phyloP scores from a whole-genome alignment of 2,888 invertebrate species.

The Chouioia cunea region DNA sequence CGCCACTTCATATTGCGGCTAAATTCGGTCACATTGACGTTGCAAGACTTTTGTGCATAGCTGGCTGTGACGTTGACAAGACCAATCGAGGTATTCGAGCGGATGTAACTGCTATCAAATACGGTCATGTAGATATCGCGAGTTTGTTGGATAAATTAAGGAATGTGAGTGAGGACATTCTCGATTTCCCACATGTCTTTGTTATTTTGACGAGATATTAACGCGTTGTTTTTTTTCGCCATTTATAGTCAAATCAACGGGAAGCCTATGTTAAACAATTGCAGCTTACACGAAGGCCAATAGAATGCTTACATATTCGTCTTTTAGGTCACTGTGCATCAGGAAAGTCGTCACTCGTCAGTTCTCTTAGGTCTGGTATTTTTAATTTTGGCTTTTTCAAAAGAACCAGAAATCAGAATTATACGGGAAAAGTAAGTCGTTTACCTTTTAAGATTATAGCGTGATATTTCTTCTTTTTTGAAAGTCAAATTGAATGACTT shows the following conservation, averaged over 20 bases:
- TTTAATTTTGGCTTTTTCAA: constrained; percentile 76
- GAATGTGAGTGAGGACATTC: constrained; percentile 69
- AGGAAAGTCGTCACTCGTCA: constrained; percentile 79
- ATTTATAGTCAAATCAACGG: constrained; percentile 60
- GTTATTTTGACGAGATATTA: constrained; percentile 5
- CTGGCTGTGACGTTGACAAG: constrained; percentile 78
- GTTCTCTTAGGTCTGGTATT: constrained; percentile 77
- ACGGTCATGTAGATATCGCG: constrained; percentile 79
- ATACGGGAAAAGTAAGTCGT: constrained; percentile 59
- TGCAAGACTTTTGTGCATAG: constrained; percentile 76
- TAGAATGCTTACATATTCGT: constrained; percentile 76
- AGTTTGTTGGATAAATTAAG: constrained; percentile 76
- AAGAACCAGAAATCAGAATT: constrained; percentile 70
- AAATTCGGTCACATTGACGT: constrained; percentile 79
- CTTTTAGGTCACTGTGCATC: constrained; percentile 80
- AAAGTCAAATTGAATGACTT: constrained; percentile 18
- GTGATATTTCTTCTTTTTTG: constrained; percentile 4
- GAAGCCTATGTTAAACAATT: constrained; percentile 76
- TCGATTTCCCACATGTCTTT: constrained; percentile 29
- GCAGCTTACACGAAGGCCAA: constrained; percentile 72
- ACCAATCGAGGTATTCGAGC: constrained; percentile 79
- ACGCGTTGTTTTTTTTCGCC: constrained; percentile 36
- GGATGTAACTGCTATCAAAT: constrained; percentile 82
- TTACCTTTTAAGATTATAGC: not conserved
- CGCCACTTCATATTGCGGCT: constrained; percentile 80